These are phyloP conservation scores for Leptopterna dolabrata DNA, from an alignment of 2,888 invertebrate species.

Conservation along the genomic window DNA sequence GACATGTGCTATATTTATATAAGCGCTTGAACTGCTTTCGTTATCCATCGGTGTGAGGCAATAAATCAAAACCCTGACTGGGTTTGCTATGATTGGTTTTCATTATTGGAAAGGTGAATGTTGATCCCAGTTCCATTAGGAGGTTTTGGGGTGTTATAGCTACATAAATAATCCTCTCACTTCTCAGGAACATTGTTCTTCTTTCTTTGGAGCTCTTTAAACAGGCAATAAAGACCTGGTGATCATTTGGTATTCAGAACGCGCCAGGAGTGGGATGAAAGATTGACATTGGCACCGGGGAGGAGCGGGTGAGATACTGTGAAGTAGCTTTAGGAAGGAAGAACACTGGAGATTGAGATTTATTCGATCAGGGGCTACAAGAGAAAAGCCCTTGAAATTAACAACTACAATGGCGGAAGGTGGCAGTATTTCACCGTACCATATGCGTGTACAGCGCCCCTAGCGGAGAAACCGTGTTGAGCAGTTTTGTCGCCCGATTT, in stretches of 20 bases:
- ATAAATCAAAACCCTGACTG: too few species aligned
- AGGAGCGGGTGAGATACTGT: neutral
- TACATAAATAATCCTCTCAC: too few species aligned
- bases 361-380: constrained; percentile 9
- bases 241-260: neutral
- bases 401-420: neutral
- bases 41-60: too few species aligned
- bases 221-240: too few species aligned
- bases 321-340: neutral
- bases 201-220: too few species aligned
- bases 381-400: neutral
- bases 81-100: too few species aligned
- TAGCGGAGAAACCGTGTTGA: neutral
- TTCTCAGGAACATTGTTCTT: too few species aligned
- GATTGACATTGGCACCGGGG: neutral
- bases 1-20: too few species aligned
- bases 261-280: neutral
- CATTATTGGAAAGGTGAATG: too few species aligned
- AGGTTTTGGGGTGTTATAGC: too few species aligned
- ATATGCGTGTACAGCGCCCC: constrained; percentile 19
- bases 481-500: neutral
- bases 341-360: neutral
- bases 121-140: too few species aligned
- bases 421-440: neutral
- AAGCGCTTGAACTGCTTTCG: too few species aligned